phyloP scores from a whole-genome alignment of 2,113 vertebrate genomes.

The Oceanites oceanicus region DNA sequence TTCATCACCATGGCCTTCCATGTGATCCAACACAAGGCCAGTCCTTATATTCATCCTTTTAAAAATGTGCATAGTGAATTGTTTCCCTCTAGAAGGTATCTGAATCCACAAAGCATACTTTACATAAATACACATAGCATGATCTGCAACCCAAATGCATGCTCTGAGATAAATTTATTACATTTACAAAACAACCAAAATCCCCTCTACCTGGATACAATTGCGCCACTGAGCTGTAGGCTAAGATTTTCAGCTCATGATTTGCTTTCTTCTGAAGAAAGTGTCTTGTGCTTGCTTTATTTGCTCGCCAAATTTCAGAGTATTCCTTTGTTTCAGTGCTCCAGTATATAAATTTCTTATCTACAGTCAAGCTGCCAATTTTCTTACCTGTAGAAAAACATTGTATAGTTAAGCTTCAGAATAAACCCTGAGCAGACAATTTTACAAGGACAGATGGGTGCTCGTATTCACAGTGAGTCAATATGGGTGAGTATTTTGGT shows the following conservation, averaged over 20 bases:
- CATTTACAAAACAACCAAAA: background rate
- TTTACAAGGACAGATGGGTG: background rate
- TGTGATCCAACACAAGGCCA: background rate
- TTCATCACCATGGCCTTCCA: background rate
- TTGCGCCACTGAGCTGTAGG: slow-evolving; percentile 60
- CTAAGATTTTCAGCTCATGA: slow-evolving; percentile 5
- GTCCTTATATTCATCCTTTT: background rate
- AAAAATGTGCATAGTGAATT: background rate
- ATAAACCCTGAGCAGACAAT: background rate
- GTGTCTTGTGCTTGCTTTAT: slow-evolving; percentile 13
- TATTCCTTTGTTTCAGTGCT: background rate
- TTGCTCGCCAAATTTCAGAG: slow-evolving; percentile 49
- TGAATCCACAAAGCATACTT: background rate
- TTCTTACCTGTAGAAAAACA: slow-evolving; percentile 42
- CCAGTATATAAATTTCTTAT: slow-evolving; percentile 74
- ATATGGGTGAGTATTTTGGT: background rate
- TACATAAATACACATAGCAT: background rate
- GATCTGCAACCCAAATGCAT: background rate
- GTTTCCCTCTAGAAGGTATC: background rate
- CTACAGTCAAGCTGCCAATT: slow-evolving; percentile 62
- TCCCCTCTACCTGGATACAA: slow-evolving; percentile 70
- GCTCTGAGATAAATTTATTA: background rate
- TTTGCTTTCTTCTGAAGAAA: background rate
- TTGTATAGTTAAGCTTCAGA: background rate
- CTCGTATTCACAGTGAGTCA: background rate